phyloP scores from a whole-genome alignment of 2,797 vertebrate species.

The Lepus oiostolus region DNA sequence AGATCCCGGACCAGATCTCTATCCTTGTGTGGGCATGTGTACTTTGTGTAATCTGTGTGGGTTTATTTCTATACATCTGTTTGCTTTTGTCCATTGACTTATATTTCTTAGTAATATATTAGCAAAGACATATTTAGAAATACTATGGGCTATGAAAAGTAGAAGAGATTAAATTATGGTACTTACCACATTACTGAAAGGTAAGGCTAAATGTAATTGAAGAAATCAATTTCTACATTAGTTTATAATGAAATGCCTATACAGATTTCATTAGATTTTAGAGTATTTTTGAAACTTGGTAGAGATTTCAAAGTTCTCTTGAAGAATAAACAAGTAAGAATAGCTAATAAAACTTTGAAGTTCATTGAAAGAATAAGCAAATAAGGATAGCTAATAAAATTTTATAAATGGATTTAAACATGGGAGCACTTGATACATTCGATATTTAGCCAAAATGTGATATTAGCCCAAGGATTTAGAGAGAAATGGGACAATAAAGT shows the following conservation, averaged over 20 bases:
- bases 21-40: neutral
- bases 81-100: neutral
- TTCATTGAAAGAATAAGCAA: constrained; percentile 67
- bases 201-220: neutral
- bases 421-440: constrained; percentile 2
- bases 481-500: neutral
- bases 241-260: constrained; percentile 4
- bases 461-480: constrained; percentile 73
- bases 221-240: constrained; percentile 40
- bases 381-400: constrained; percentile 64
- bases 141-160: constrained; percentile 3
- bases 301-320: constrained; percentile 56
- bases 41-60: neutral
- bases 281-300: constrained; percentile 35
- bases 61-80: neutral
- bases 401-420: constrained; percentile 57
- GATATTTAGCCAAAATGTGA: constrained; percentile 60
- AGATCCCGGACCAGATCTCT: neutral
- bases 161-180: constrained; percentile 28
- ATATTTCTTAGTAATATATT: constrained; percentile 8
- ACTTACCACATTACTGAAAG: neutral
- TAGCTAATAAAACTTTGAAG: constrained; percentile 65
- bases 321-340: constrained; percentile 58
- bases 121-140: constrained; percentile 15
- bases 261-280: constrained; percentile 16